Conservation (phyloP, 2,797 vertebrate genomes). For the Rhinoraja longicauda region DNA sequence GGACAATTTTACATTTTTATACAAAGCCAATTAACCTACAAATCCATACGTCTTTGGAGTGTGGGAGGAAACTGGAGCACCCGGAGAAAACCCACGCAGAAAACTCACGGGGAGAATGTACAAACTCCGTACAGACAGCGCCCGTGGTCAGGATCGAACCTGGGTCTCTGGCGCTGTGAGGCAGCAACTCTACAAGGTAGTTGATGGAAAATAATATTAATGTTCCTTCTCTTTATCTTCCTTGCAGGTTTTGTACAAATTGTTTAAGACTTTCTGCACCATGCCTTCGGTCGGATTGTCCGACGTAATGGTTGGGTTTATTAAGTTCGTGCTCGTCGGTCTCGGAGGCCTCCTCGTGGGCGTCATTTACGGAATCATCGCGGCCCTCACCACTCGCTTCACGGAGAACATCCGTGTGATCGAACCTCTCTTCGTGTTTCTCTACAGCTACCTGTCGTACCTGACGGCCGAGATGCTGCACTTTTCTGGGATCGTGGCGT, state of each 20-base stretch:
- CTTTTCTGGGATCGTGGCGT: conserved; percentile 73
- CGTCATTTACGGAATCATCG: conserved; percentile 63
- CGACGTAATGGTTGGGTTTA: conserved; percentile 62
- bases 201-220: neutral
- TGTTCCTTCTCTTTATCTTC: conserved; percentile 19
- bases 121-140: too few species aligned
- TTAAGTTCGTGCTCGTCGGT: conserved; percentile 67
- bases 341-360: conserved; percentile 67
- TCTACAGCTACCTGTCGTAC: conserved; percentile 76
- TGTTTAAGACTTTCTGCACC: conserved; percentile 70
- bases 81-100: too few species aligned
- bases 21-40: too few species aligned
- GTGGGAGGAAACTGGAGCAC: too few species aligned
- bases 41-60: too few species aligned
- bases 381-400: conserved; percentile 67
- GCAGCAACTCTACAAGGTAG: neutral
- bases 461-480: conserved; percentile 77
- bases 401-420: conserved; percentile 72
- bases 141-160: too few species aligned
- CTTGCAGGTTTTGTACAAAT: conserved; percentile 69
- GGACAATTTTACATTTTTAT: too few species aligned
- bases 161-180: too few species aligned
- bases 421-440: conserved; percentile 73
- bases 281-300: conserved; percentile 57
- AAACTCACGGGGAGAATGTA: too few species aligned